A percentile compares a stretch with the other conserved stretches of the same genome.
Conservation (phyloP, 2,113 vertebrate genomes). For the Cyrtonyx montezumae region DNA sequence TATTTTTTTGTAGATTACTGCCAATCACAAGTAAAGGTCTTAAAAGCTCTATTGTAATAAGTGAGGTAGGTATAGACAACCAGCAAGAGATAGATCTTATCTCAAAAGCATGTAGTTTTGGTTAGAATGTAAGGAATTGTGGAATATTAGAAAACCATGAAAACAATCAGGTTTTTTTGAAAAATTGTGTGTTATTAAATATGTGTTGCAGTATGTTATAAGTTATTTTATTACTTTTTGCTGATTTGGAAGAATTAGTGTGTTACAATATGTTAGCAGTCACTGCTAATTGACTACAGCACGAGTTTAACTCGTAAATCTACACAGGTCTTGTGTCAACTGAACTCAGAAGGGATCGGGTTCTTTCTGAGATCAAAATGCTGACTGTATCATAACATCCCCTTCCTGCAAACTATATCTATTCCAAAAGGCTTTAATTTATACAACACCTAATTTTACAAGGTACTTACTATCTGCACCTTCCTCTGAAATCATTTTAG, state of each 20-base stretch:
- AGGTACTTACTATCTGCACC: neutral
- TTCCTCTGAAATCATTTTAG: neutral
- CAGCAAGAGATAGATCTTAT: neutral
- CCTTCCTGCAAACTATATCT: neutral
- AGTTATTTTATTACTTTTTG: neutral
- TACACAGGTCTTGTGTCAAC: neutral
- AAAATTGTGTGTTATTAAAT: neutral
- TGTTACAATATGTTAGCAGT: neutral
- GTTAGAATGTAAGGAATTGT: neutral
- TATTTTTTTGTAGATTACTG: neutral
- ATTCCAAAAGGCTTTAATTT: neutral
- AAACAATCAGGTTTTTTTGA: too few species aligned
- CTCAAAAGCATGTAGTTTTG: neutral
- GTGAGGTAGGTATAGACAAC: neutral
- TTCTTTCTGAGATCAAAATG: neutral
- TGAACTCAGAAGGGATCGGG: neutral
- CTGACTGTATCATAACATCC: neutral
- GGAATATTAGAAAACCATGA: neutral
- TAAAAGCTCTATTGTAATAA: neutral
- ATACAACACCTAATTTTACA: neutral
- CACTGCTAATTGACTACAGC: neutral
- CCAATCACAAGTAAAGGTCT: neutral
- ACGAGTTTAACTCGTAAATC: neutral
- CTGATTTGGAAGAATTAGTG: neutral
- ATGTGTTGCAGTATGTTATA: neutral